Percentiles rank a stretch among this genome's conserved stretches.
Conservation (phyloP, 2,888 invertebrate species). For the Scotopteryx bipunctaria region DNA sequence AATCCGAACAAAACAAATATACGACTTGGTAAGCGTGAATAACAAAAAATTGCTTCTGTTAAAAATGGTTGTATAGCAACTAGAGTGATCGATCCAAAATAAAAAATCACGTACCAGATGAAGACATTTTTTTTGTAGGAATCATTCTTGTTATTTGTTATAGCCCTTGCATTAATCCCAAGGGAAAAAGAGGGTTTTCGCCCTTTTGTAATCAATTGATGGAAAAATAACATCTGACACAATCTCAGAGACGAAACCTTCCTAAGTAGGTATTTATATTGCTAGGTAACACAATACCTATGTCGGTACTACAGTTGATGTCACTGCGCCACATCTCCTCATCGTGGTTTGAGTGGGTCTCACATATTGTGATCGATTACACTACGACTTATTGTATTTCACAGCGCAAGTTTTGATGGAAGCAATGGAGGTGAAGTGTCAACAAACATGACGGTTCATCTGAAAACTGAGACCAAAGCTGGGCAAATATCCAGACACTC, state of each 20-base stretch:
- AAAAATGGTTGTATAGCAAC: too few species aligned
- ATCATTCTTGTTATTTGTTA: conserved; percentile 1
- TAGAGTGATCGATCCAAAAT: background rate
- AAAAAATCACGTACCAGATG: background rate
- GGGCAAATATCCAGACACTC: conserved; percentile 10
- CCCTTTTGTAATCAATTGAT: background rate
- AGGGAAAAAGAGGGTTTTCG: background rate
- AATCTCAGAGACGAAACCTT: background rate
- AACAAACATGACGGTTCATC: background rate
- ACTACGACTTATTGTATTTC: too few species aligned
- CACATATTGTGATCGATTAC: too few species aligned
- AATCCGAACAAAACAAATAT: background rate
- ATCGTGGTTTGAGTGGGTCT: too few species aligned
- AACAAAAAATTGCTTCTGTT: background rate
- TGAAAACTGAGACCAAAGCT: background rate
- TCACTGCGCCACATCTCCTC: too few species aligned
- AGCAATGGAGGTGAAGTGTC: background rate
- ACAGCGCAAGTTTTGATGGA: too few species aligned
- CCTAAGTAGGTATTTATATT: too few species aligned
- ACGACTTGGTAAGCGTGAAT: background rate
- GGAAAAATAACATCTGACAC: background rate
- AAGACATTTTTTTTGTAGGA: background rate
- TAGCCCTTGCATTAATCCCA: background rate
- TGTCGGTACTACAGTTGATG: too few species aligned
- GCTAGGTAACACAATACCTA: too few species aligned